Percentiles rank a stretch among this genome's conserved stretches.
phyloP scores from a whole-genome alignment of 2,113 vertebrate species.

The Pterocles orientalis region DNA sequence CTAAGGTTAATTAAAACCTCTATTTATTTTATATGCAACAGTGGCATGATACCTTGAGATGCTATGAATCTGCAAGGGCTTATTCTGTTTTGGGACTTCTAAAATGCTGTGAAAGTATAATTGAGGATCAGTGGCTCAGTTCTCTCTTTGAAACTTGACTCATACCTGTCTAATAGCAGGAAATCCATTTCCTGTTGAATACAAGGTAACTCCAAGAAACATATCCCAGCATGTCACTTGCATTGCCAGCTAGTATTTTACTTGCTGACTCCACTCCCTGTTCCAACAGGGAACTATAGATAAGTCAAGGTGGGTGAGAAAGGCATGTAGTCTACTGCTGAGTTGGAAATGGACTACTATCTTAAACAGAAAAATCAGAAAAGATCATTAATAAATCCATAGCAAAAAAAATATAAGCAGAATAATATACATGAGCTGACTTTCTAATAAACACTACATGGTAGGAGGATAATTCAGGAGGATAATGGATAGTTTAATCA shows the following conservation, averaged over 20 bases:
- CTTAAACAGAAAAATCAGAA: background rate
- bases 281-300: background rate
- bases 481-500: background rate
- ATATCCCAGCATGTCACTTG: background rate
- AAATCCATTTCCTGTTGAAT: background rate
- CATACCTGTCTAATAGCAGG: background rate
- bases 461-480: background rate
- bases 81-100: background rate
- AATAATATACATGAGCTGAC: background rate
- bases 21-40: background rate
- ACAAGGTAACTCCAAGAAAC: background rate
- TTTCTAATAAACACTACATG: background rate
- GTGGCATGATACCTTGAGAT: background rate
- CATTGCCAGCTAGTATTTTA: background rate
- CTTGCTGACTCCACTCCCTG: background rate
- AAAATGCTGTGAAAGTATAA: background rate
- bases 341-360: background rate
- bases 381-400: background rate
- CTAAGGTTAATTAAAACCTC: background rate
- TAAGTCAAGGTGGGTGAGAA: background rate
- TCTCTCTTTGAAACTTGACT: background rate
- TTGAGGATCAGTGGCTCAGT: background rate
- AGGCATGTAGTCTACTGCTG: accelerated
- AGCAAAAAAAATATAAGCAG: background rate
- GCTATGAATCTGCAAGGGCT: background rate